Conservation (phyloP, 30 jellyfish, hydroid and myxozoan species). For the Cassiopea andromeda region DNA sequence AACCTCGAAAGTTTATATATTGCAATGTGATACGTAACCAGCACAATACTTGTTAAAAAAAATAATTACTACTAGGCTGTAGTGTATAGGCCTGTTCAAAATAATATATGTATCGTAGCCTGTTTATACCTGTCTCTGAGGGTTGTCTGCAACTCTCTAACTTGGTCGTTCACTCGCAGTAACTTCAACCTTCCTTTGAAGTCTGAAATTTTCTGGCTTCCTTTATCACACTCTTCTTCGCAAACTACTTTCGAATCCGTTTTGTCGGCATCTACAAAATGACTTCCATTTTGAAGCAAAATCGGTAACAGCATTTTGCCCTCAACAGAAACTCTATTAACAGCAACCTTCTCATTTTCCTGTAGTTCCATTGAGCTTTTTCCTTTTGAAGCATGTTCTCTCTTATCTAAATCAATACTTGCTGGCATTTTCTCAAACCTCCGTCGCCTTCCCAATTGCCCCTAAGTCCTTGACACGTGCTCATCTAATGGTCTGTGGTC, state of each 20-base stretch:
- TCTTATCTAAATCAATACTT: conserved; percentile 1
- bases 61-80: neutral
- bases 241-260: neutral
- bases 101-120: neutral
- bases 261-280: conserved; percentile 18
- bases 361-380: neutral
- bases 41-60: too few relatives aligned
- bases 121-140: conserved; percentile 80
- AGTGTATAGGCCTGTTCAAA: neutral
- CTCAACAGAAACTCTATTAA: neutral
- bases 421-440: conserved; percentile 40
- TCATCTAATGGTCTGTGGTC: neutral
- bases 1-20: too few relatives aligned
- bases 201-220: conserved; percentile 15
- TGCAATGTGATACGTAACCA: too few relatives aligned
- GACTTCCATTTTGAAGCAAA: conserved; percentile 2
- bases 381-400: neutral
- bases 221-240: neutral
- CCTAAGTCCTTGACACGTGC: neutral
- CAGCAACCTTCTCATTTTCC: neutral
- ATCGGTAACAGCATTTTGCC: conserved; percentile 16
- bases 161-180: conserved; percentile 80
- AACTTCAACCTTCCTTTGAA: conserved; percentile 55
- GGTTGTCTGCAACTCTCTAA: conserved; percentile 92
- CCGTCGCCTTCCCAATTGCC: neutral